phyloP scores from a whole-genome alignment of 2,888 invertebrate genomes.

The Catocala fraxini region DNA sequence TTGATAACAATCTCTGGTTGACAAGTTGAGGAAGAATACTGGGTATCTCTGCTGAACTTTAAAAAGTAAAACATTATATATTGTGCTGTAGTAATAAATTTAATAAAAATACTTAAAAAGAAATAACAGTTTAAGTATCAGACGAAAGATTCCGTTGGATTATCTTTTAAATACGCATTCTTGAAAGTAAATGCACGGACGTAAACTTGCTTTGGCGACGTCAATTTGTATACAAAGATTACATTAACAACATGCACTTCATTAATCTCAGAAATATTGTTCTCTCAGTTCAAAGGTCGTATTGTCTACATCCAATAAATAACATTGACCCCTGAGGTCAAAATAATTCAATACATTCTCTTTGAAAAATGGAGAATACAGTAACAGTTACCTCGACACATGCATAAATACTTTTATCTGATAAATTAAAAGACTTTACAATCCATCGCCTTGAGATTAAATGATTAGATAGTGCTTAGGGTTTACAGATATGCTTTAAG shows the following conservation, averaged over 20 bases:
- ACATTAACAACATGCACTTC: conserved; percentile 42
- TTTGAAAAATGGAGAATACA: conserved; percentile 59
- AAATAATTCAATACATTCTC: conserved; percentile 61
- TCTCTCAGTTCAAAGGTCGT: conserved; percentile 47
- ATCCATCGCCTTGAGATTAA: too few species aligned
- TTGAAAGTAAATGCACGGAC: conserved; percentile 14
- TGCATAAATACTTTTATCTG: conserved; percentile 7
- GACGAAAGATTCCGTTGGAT: neutral
- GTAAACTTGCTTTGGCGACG: conserved; percentile 10
- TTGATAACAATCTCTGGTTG: too few species aligned
- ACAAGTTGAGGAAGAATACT: too few species aligned
- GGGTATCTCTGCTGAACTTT: too few species aligned
- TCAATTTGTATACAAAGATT: conserved; percentile 34
- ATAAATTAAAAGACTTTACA: too few species aligned
- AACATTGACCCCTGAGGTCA: conserved; percentile 64
- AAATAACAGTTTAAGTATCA: too few species aligned
- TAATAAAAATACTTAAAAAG: too few species aligned
- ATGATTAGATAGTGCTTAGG: too few species aligned
- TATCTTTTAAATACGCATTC: neutral
- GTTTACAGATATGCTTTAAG: too few species aligned
- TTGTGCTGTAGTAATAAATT: too few species aligned
- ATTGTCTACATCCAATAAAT: conserved; percentile 62
- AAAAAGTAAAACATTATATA: too few species aligned
- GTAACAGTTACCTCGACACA: conserved; percentile 37
- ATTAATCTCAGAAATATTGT: conserved; percentile 55